Conservation (phyloP, 2,113 vertebrate genomes). For the Amblyopsis rosae region DNA sequence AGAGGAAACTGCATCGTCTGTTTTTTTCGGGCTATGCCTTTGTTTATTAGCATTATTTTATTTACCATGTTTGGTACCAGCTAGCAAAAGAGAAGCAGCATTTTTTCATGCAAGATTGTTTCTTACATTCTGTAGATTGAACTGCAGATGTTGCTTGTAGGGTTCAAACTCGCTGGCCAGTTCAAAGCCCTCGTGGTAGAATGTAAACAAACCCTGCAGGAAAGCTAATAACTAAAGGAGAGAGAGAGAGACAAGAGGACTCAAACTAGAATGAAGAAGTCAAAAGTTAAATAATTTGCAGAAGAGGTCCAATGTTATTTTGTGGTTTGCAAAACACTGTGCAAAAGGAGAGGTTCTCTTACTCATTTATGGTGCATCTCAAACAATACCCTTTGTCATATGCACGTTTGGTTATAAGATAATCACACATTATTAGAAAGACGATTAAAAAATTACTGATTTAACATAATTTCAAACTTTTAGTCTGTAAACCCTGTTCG, state of each 20-base stretch:
- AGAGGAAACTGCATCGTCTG: neutral
- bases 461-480: too few species aligned
- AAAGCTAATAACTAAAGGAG: slow-evolving; percentile 90
- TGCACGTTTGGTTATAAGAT: too few species aligned
- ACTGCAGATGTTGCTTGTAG: slow-evolving; percentile 96
- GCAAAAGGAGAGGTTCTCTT: too few species aligned
- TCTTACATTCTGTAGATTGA: slow-evolving; percentile 98
- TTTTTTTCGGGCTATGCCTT: neutral
- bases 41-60: neutral
- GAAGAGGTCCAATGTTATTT: slow-evolving; percentile 4
- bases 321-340: too few species aligned
- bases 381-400: too few species aligned
- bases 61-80: neutral
- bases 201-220: slow-evolving; percentile 96
- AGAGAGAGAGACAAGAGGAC: slow-evolving; percentile 35
- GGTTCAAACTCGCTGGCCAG: slow-evolving; percentile 95
- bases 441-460: too few species aligned
- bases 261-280: slow-evolving; percentile 1
- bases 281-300: slow-evolving; percentile 23
- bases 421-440: too few species aligned
- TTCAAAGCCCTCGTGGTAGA: slow-evolving; percentile 98
- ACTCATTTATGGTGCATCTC: too few species aligned
- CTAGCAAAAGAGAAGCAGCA: neutral
- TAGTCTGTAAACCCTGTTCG: too few species aligned
- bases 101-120: neutral